Conservation (phyloP, 2,797 vertebrate genomes). For the Periophthalmus magnuspinnatus region DNA sequence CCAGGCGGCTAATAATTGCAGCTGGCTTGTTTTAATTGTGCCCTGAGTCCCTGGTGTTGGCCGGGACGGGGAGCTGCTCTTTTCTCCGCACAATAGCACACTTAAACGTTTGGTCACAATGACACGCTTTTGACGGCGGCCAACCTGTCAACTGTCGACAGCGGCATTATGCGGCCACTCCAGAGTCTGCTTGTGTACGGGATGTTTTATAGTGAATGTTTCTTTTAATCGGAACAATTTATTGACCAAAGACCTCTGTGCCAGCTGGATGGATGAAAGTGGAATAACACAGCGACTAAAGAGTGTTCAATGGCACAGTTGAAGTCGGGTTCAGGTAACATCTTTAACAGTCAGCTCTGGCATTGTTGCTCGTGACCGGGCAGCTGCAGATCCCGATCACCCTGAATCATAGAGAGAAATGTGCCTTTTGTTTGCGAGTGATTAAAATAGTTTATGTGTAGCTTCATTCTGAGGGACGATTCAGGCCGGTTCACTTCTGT, state of each 20-base stretch:
- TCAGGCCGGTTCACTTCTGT: conserved; percentile 61
- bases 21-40: conserved; percentile 66
- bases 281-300: conserved; percentile 24
- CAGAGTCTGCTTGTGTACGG: conserved; percentile 17
- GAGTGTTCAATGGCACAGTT: conserved; percentile 6
- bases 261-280: conserved; percentile 39
- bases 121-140: conserved; percentile 25
- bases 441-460: conserved; percentile 7
- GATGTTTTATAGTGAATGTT: conserved; percentile 27
- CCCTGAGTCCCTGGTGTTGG: conserved; percentile 50
- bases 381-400: conserved; percentile 21
- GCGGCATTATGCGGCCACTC: conserved; percentile 32
- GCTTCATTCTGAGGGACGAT: conserved; percentile 63
- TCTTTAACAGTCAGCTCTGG: not conserved
- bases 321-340: not conserved
- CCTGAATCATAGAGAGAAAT: conserved; percentile 42
- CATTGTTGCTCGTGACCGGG: conserved; percentile 10
- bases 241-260: conserved; percentile 22
- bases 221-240: conserved; percentile 30
- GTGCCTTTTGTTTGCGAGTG: conserved; percentile 54
- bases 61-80: conserved; percentile 32
- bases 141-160: conserved; percentile 57
- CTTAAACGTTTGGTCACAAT: conserved; percentile 23
- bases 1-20: conserved; percentile 57
- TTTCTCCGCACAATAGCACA: conserved; percentile 48